phyloP scores from a whole-genome alignment of 2,113 vertebrate species.

The Potamarius usumacintae region DNA sequence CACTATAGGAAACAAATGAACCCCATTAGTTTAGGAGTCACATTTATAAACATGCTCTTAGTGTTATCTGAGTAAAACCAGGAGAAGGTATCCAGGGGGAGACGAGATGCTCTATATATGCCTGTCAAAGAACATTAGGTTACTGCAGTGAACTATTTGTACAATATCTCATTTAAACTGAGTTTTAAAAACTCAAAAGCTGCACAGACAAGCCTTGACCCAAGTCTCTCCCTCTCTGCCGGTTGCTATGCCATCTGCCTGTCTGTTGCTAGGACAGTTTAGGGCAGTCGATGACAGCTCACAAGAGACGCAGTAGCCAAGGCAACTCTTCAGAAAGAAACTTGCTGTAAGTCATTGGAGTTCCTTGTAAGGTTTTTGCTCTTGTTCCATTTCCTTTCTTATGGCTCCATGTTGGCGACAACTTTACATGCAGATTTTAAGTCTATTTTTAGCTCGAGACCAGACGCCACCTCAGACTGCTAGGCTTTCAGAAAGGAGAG shows the following conservation, averaged over 20 bases:
- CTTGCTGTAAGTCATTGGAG: conserved; percentile 9
- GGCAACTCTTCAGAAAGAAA: conserved; percentile 41
- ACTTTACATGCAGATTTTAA: background rate
- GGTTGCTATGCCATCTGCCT: conserved; percentile 40
- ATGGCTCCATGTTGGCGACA: background rate
- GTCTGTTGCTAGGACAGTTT: conserved; percentile 41
- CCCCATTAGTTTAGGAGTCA: background rate
- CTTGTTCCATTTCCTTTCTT: conserved; percentile 19
- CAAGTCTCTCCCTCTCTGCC: background rate
- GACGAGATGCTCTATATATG: background rate
- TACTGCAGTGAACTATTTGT: background rate
- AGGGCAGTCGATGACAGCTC: conserved; percentile 15
- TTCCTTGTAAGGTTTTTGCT: background rate
- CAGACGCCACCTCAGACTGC: conserved; percentile 15
- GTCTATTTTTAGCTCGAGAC: conserved; percentile 5
- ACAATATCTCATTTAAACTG: background rate
- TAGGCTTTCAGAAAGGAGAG: background rate
- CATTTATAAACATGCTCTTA: background rate
- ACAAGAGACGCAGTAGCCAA: conserved; percentile 35
- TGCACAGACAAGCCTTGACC: conserved; percentile 15
- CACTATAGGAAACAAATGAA: background rate
- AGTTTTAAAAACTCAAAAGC: background rate
- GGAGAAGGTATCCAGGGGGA: background rate
- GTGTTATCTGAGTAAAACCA: conserved; percentile 4
- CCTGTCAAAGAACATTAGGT: background rate